A percentile compares a stretch with the other conserved stretches of the same genome.
phyloP scores from a whole-genome alignment of 1,140 invertebrate species.

The Brevipalpus yothersi region DNA sequence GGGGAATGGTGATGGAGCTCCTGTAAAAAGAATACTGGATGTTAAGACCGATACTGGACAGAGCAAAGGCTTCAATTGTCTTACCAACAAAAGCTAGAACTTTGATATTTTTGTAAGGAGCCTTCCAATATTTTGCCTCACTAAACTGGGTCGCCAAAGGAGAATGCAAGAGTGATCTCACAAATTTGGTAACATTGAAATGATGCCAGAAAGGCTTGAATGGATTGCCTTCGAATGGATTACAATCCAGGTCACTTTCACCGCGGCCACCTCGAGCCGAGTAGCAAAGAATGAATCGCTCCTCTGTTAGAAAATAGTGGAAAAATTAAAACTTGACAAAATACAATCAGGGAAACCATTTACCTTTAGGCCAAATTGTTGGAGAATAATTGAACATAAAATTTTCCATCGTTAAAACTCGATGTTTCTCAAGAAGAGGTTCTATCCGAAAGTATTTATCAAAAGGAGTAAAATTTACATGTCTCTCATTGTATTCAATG shows the following conservation, averaged over 20 bases:
- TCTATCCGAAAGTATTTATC: slow-evolving; percentile 69
- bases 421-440: slow-evolving; percentile 45
- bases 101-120: slow-evolving; percentile 19
- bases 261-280: too few relatives aligned
- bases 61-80: not conserved
- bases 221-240: slow-evolving; percentile 93
- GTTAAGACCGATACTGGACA: not conserved
- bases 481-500: slow-evolving; percentile 64
- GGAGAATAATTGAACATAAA: slow-evolving; percentile 66
- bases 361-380: slow-evolving; percentile 49
- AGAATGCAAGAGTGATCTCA: slow-evolving; percentile 65
- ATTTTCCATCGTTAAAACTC: slow-evolving; percentile 65
- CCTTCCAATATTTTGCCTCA: slow-evolving; percentile 41
- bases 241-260: slow-evolving; percentile 35
- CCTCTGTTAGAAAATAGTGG: slow-evolving; percentile 13
- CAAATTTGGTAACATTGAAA: slow-evolving; percentile 56
- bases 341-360: slow-evolving; percentile 27
- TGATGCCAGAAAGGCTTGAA: slow-evolving; percentile 99
- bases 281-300: slow-evolving; percentile 51
- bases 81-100: slow-evolving; percentile 7
- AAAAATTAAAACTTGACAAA: slow-evolving; percentile 4
- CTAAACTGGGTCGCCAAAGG: slow-evolving; percentile 62
- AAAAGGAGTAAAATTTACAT: slow-evolving; percentile 33
- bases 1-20: slow-evolving; percentile 89
- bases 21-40: slow-evolving; percentile 12